A percentile compares a stretch with the other conserved stretches of the same genome.
Conservation (phyloP, 30 jellyfish, hydroid and myxozoan genomes). For the Aurelia sp. region DNA sequence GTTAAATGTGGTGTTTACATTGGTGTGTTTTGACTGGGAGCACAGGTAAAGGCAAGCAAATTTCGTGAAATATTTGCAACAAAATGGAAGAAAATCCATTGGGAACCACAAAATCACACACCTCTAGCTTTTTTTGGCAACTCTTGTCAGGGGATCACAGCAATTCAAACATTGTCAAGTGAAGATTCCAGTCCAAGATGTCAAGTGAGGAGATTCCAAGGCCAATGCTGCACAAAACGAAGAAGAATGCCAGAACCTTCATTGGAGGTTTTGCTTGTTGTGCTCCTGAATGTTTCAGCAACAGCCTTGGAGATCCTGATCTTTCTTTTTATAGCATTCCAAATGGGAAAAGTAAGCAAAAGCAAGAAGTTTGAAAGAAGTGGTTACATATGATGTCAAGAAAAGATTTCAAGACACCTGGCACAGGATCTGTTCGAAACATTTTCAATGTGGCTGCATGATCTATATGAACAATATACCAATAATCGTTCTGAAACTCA, state of each 20-base stretch:
- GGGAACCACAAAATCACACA: no score
- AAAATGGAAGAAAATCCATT: no score
- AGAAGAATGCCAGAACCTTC: neutral
- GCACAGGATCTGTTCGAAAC: slow-evolving; percentile 53
- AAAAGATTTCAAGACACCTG: neutral
- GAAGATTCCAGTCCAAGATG: neutral
- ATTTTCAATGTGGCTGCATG: slow-evolving; percentile 41
- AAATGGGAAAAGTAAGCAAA: no score
- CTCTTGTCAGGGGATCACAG: neutral
- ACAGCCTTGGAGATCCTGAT: slow-evolving; percentile 1
- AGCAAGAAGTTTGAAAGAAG: no score
- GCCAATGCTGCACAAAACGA: neutral
- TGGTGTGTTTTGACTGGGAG: no score
- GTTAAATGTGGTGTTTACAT: no score
- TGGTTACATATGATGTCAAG: slow-evolving; percentile 19
- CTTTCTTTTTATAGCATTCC: slow-evolving; percentile 19
- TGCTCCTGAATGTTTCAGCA: neutral
- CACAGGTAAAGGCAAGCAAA: no score
- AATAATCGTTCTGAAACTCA: slow-evolving; percentile 36
- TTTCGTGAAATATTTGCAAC: no score
- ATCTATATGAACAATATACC: slow-evolving; percentile 55
- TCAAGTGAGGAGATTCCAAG: neutral
- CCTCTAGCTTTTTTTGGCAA: no score
- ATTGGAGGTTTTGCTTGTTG: slow-evolving; percentile 13
- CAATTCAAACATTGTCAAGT: neutral